Evolutionary conservation across 2,113 vertebrate species (phyloP).

Genomic region (Sardina pilchardus): DNA sequence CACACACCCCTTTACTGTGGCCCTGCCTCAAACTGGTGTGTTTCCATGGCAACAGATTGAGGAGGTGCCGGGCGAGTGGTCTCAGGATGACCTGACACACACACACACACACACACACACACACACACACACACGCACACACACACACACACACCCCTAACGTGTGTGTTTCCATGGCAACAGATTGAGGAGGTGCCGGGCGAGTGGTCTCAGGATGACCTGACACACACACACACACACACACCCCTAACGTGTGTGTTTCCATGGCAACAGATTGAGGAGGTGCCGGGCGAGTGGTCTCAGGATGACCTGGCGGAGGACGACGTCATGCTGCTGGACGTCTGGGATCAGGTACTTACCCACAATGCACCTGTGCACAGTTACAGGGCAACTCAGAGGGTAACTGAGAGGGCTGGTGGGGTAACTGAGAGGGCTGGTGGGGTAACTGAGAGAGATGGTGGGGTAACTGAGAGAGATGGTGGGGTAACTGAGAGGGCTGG

Average conservation of each 20-base stretch:
- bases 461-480: too few species aligned
- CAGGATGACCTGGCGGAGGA: constrained; percentile 92
- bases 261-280: constrained; percentile 82
- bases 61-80: constrained; percentile 91
- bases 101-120: not conserved
- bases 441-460: too few species aligned
- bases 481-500: too few species aligned
- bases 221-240: constrained; percentile 47
- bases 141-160: not conserved
- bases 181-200: constrained; percentile 93
- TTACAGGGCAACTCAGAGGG: too few species aligned
- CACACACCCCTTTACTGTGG: not conserved
- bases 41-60: constrained; percentile 77
- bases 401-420: too few species aligned
- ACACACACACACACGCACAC: too few species aligned
- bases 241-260: not conserved
- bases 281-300: constrained; percentile 89
- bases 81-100: constrained; percentile 73
- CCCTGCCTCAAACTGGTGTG: not conserved
- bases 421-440: too few species aligned
- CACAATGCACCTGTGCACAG: too few species aligned
- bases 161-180: constrained; percentile 27
- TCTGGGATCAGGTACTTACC: constrained; percentile 86
- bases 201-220: constrained; percentile 88
- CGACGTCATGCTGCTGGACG: constrained; percentile 90